Evolutionary conservation across 2,888 invertebrate genomes (phyloP).

Genomic region (Didymodactylos carnosus): DNA sequence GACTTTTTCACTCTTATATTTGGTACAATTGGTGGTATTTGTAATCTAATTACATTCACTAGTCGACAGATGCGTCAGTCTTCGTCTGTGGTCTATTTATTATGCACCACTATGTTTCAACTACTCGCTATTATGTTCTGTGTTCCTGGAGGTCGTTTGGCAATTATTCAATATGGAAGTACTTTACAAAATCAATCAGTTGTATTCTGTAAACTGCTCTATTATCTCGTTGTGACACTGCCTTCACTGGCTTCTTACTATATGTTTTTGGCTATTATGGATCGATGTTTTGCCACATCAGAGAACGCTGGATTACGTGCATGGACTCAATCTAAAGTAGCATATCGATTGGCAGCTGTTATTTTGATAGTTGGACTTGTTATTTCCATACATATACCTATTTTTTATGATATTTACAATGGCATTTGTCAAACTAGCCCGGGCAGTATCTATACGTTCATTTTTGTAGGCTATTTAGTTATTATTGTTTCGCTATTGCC

Average conservation of each 20-base stretch:
- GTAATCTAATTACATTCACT: not conserved
- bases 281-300: not conserved
- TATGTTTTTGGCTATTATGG: not conserved
- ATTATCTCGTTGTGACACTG: not conserved
- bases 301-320: not conserved
- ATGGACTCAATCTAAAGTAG: not conserved
- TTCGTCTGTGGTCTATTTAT: not conserved
- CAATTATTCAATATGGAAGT: not conserved
- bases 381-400: too few relatives aligned
- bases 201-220: not conserved
- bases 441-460: too few relatives aligned
- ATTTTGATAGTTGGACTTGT: too few relatives aligned
- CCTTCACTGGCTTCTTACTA: not conserved
- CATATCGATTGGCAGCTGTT: not conserved
- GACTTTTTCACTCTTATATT: not conserved
- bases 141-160: not conserved
- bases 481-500: too few relatives aligned
- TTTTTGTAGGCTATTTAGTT: too few relatives aligned
- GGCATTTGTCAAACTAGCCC: too few relatives aligned
- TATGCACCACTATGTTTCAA: not conserved
- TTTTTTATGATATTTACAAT: too few relatives aligned
- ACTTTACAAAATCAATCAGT: not conserved
- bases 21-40: not conserved
- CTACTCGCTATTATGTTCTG: not conserved
- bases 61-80: not conserved